Evolutionary conservation across 2,113 vertebrate genomes (phyloP).

Genomic region (Numida meleagris): DNA sequence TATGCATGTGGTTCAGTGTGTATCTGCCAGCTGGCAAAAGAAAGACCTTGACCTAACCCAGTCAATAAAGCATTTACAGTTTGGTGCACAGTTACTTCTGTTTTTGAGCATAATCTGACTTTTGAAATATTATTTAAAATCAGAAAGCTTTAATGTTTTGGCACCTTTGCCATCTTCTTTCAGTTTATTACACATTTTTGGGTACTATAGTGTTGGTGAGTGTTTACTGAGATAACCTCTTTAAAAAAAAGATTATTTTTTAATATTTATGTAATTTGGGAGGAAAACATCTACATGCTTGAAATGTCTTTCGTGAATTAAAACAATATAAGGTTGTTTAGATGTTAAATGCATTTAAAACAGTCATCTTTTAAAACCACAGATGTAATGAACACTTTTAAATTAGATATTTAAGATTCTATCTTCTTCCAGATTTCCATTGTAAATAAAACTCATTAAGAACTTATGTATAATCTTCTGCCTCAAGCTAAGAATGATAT

Average conservation of each 20-base stretch:
- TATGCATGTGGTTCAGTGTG: neutral
- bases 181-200: neutral
- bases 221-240: neutral
- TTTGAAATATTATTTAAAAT: constrained; percentile 40
- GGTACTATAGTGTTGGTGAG: neutral
- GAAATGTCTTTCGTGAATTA: neutral
- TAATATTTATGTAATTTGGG: neutral
- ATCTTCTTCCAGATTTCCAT: neutral
- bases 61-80: neutral
- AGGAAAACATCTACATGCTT: neutral
- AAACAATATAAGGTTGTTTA: neutral
- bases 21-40: neutral
- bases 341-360: neutral
- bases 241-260: neutral
- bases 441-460: neutral
- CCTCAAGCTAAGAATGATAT: neutral
- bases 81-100: constrained; percentile 22
- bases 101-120: constrained; percentile 23
- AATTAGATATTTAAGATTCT: neutral
- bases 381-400: neutral
- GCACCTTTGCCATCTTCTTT: neutral
- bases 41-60: neutral
- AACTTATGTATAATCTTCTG: neutral
- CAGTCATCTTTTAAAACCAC: neutral
- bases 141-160: constrained; percentile 39